Evolutionary conservation across 2,113 vertebrate genomes (phyloP), one percentile per base, ranked within the genome.

Genomic region (Psittacus erithacus): DNA sequence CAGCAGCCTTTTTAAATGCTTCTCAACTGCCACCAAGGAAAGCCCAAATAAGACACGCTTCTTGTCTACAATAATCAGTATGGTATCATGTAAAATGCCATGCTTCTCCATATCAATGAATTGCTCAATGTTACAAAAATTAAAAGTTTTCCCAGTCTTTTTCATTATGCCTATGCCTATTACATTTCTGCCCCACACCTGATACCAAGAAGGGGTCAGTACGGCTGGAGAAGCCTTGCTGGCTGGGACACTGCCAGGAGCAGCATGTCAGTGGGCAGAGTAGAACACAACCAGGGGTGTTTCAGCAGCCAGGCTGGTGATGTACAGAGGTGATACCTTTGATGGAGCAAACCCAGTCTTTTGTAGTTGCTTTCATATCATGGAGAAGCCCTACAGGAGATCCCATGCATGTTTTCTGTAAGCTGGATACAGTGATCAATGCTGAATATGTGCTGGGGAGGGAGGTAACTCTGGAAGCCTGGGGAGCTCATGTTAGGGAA

Each of bases 11-110:
- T 71, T 28, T 3, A 47, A 12, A 15, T 0, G 0, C 29, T 41
- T 47, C 35, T 7, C 31, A 77, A 29, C 10, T 25, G 25, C 15
- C 55, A 31, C 39, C 27, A n/a, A 20, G 39, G 27, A 70, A 70
- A 88, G 35, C 23, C 27, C 50, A 47, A 33, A 43, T 8, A 60
- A n/a, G 19, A 38, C 2, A 5, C 0, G 0, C 50, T 69, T 75
- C 25, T 80, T 53, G 47, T 3, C 57, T 49, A 9, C 29, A 25
- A 7, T 4, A 17, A 65, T 44, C 7, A 24, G 11, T 14, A 24
- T 0, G 2, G 39, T 44, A 35, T 39, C 0, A 0, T 24, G 39
- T n/a, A 60, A 75, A 60, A 70, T 27, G 25, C n/a, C 29, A n/a
- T 20, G n/a, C 19, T 31, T 57, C 19, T 74, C 19, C 10, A 33